These are phyloP conservation scores for Eleutherodactylus coqui DNA, from an alignment of 2,797 vertebrate genomes.

Conservation along the genomic window DNA sequence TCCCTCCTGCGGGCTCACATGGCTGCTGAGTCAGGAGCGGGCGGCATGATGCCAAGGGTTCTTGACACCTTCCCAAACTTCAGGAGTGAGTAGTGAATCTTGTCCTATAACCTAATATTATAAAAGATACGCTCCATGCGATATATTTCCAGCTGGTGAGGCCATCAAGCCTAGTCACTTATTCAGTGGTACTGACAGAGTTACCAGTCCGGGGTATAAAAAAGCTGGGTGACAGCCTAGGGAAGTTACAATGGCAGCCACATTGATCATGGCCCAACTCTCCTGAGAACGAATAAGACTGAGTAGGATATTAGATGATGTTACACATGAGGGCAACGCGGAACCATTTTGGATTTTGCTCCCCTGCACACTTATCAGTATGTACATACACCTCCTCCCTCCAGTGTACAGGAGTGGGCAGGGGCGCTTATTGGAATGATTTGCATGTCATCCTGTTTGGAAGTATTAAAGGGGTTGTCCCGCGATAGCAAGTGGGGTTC, in stretches of 20 bases:
- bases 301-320: not conserved
- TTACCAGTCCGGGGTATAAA: not conserved
- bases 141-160: too few species aligned
- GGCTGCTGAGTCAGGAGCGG: conserved; percentile 33
- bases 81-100: conserved; percentile 13
- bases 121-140: not conserved
- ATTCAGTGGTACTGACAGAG: too few species aligned
- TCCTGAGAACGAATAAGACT: not conserved
- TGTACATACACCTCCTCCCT: not conserved
- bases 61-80: conserved; percentile 25
- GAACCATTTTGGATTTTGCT: not conserved
- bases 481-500: too few species aligned
- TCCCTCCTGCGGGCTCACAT: conserved; percentile 5
- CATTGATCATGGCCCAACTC: not conserved
- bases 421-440: not conserved
- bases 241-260: too few species aligned
- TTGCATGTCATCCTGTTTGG: too few species aligned
- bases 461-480: too few species aligned
- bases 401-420: not conserved
- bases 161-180: too few species aligned
- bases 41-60: not conserved
- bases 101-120: conserved; percentile 30
- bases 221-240: not conserved
- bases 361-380: not conserved
- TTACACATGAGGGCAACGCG: not conserved